phyloP scores from a whole-genome alignment of 1,140 invertebrate genomes.

The Pseudomyrmex gracilis region DNA sequence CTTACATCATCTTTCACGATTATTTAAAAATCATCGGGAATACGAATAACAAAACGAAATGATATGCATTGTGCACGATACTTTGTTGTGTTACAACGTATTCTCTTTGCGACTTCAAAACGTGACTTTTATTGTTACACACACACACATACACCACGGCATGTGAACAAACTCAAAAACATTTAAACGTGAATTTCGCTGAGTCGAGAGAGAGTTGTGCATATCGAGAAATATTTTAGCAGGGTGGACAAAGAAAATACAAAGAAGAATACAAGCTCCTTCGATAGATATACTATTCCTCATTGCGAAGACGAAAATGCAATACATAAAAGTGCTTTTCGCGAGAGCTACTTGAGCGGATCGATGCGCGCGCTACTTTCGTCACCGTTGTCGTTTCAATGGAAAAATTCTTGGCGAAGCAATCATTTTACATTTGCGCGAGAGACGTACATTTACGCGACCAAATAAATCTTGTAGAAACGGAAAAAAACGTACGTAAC shows the following conservation, averaged over 20 bases:
- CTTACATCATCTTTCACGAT: neutral
- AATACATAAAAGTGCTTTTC: constrained; percentile 39
- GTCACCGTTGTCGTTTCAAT: neutral
- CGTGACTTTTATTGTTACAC: too few species aligned
- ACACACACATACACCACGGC: too few species aligned
- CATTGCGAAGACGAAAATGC: constrained; percentile 23
- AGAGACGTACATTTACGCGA: neutral
- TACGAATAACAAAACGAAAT: neutral
- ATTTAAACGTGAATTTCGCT: neutral
- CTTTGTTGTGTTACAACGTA: too few species aligned
- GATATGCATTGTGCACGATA: neutral
- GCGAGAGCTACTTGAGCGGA: constrained; percentile 8
- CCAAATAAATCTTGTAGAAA: neutral
- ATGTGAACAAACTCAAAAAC: neutral
- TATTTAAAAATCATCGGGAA: neutral
- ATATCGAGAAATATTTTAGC: constrained; percentile 5
- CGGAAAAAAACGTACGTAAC: too few species aligned
- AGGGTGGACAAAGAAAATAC: too few species aligned
- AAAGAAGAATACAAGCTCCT: neutral
- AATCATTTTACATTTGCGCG: constrained; percentile 24
- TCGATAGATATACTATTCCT: neutral
- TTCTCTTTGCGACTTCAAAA: too few species aligned
- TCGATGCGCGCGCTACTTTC: constrained; percentile 10
- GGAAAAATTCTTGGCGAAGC: constrained; percentile 15
- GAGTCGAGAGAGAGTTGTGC: neutral